Conservation (phyloP, 2,113 vertebrate genomes). For the Chloropsis cyanopogon region DNA sequence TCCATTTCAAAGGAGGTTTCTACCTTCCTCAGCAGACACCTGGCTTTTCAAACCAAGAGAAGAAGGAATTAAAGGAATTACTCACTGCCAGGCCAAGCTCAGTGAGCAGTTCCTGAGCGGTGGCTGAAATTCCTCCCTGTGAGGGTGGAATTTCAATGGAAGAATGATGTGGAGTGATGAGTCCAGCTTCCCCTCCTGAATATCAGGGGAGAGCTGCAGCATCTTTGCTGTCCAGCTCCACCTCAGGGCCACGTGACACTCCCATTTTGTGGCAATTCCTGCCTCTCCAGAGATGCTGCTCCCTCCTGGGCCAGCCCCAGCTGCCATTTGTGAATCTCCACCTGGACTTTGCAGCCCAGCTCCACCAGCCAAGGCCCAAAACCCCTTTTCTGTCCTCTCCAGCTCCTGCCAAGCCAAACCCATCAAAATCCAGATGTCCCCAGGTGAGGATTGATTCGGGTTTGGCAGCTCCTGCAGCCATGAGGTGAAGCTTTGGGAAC, state of each 20-base stretch:
- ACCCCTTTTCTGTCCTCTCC: background rate
- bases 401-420: background rate
- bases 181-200: background rate
- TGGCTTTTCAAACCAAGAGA: too few species aligned
- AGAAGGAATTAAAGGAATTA: background rate
- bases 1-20: too few species aligned
- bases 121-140: background rate
- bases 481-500: background rate
- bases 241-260: accelerated
- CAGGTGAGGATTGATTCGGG: accelerated
- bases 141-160: background rate
- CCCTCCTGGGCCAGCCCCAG: background rate
- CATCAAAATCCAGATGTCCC: background rate
- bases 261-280: background rate
- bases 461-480: background rate
- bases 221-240: background rate
- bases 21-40: too few species aligned
- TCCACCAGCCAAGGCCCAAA: background rate
- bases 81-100: background rate
- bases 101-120: background rate
- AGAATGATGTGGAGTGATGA: background rate
- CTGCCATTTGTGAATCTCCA: background rate
- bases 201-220: background rate
- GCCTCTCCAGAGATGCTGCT: background rate
- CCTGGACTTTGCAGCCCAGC: background rate